Evolutionary conservation across 2,113 vertebrate genomes (phyloP).

Genomic region (Cynopterus brachyotis): DNA sequence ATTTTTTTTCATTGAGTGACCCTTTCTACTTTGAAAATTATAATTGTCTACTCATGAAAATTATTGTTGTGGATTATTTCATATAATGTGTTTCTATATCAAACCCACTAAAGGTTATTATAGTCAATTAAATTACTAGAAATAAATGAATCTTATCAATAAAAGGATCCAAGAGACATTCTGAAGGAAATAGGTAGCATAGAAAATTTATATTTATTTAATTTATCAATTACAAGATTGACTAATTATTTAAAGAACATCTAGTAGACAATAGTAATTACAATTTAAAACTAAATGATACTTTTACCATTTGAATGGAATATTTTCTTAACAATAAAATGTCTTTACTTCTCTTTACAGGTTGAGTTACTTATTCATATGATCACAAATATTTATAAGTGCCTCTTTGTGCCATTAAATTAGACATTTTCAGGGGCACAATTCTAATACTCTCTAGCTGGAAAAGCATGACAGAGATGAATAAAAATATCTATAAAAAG

Average conservation of each 20-base stretch:
- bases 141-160: neutral
- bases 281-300: neutral
- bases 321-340: neutral
- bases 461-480: neutral
- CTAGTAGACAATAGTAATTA: neutral
- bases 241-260: neutral
- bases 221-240: neutral
- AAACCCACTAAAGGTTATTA: conserved; percentile 14
- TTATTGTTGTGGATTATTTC: neutral
- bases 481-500: neutral
- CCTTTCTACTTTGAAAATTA: neutral
- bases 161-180: neutral
- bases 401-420: neutral
- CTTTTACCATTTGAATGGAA: neutral
- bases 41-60: neutral
- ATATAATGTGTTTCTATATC: neutral
- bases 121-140: neutral
- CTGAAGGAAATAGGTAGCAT: neutral
- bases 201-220: neutral
- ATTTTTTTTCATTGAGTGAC: neutral
- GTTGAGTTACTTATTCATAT: neutral
- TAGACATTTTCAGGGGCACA: neutral
- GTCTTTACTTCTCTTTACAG: neutral
- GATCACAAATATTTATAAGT: neutral
- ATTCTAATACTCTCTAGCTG: neutral